Percentiles rank a stretch among this genome's conserved stretches.
Evolutionary conservation across 2,113 vertebrate species (phyloP).

Genomic region (Ia io): DNA sequence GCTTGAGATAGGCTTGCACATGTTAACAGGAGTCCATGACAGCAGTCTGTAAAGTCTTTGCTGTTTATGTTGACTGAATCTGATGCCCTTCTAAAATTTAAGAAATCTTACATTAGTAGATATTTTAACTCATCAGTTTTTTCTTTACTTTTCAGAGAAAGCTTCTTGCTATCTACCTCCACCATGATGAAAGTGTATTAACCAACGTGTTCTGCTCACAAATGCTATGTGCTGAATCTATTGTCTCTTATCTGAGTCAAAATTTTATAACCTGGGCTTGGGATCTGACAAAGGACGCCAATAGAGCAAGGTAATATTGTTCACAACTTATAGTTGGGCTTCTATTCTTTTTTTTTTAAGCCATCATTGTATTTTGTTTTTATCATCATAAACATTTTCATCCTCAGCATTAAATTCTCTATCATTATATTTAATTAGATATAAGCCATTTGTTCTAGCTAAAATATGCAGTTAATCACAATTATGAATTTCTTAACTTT

Average conservation of each 20-base stretch:
- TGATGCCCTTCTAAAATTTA: constrained; percentile 9
- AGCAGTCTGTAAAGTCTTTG: neutral
- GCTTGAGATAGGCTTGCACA: neutral
- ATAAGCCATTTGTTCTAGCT: constrained; percentile 22
- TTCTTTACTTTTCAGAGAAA: constrained; percentile 90
- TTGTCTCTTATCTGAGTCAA: constrained; percentile 98
- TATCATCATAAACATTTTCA: constrained; percentile 45
- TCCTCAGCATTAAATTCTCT: constrained; percentile 14
- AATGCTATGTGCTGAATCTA: constrained; percentile 99
- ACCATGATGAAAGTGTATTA: constrained; percentile 98
- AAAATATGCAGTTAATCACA: constrained; percentile 10
- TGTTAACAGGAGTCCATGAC: neutral
- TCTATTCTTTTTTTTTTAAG: constrained; percentile 10
- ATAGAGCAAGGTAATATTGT: constrained; percentile 93
- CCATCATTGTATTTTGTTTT: constrained; percentile 34
- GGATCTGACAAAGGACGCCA: constrained; percentile 98
- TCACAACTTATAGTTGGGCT: constrained; percentile 29
- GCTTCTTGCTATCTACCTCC: constrained; percentile 99
- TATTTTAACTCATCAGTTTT: constrained; percentile 56
- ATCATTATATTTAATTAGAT: constrained; percentile 36
- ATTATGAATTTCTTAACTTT: constrained; percentile 23
- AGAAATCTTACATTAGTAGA: constrained; percentile 26
- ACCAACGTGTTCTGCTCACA: constrained; percentile 99
- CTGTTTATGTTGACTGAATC: neutral
- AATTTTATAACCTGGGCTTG: constrained; percentile 99